A percentile compares a stretch with the other conserved stretches of the same genome.
phyloP scores from a whole-genome alignment of 1,140 invertebrate species.

The Bombus balteatus region DNA sequence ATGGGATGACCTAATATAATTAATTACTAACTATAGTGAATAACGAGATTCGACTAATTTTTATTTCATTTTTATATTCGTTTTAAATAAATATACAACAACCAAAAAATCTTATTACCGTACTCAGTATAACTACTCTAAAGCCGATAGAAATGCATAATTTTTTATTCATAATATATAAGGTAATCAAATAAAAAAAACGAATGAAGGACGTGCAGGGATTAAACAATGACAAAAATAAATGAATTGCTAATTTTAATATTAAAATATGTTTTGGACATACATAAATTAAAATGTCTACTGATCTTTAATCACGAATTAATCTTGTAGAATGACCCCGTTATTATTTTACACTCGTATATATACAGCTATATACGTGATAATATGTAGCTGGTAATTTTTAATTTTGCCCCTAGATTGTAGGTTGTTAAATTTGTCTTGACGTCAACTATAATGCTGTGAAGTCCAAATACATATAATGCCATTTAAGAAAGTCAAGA shows the following conservation, averaged over 20 bases:
- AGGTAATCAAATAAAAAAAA: neutral
- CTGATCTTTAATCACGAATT: neutral
- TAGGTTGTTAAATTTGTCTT: no score
- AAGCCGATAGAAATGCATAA: neutral
- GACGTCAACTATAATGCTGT: no score
- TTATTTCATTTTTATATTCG: no score
- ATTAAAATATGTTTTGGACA: neutral
- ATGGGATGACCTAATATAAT: no score
- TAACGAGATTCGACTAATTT: no score
- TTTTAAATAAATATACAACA: no score
- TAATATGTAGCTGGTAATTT: neutral
- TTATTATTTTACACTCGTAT: neutral
- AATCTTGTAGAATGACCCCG: neutral
- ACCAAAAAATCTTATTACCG: no score
- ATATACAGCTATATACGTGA: neutral
- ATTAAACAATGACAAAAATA: neutral
- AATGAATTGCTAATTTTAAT: neutral
- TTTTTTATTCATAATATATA: neutral
- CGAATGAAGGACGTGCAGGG: neutral
- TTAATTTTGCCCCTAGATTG: neutral
- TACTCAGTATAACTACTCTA: no score
- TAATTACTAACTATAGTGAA: no score
- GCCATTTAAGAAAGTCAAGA: no score
- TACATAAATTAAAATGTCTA: neutral
- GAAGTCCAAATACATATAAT: no score